These are phyloP conservation scores for Proterorhinus semilunaris DNA, from an alignment of 2,113 vertebrate genomes.

Conservation along the genomic window DNA sequence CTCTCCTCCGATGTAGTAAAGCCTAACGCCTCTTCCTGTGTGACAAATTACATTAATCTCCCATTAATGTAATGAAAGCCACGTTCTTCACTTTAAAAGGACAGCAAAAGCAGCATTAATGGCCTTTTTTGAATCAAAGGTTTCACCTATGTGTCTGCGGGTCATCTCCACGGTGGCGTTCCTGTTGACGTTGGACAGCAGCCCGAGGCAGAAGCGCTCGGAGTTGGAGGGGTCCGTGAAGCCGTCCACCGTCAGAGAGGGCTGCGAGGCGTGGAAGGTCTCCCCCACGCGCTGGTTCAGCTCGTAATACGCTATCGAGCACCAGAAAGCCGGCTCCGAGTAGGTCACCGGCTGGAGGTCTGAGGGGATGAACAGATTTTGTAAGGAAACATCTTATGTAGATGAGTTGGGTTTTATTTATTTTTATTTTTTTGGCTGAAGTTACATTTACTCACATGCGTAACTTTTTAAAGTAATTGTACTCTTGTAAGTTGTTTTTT, in stretches of 20 bases:
- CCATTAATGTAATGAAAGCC: not conserved
- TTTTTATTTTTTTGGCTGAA: no score
- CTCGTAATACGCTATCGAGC: constrained; percentile 98
- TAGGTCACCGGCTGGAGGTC: constrained; percentile 98
- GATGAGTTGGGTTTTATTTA: no score
- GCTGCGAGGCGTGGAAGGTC: constrained; percentile 97
- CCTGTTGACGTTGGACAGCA: constrained; percentile 96
- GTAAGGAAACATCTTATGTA: no score
- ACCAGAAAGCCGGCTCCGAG: constrained; percentile 97
- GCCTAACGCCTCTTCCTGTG: constrained; percentile 92
- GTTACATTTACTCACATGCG: no score
- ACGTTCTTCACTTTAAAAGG: no score
- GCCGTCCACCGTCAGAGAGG: constrained; percentile 94
- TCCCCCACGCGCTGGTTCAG: constrained; percentile 98
- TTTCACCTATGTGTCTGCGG: constrained; percentile 92
- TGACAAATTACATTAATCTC: constrained; percentile 1
- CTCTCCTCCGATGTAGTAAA: constrained; percentile 98
- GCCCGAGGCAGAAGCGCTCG: constrained; percentile 93
- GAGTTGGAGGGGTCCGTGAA: constrained; percentile 99
- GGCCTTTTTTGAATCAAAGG: not conserved
- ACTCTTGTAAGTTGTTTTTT: no score
- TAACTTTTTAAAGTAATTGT: no score
- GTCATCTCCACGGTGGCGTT: constrained; percentile 99
- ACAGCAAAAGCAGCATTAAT: no score
- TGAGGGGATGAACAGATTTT: constrained; percentile 41